Evolutionary conservation across 2,113 vertebrate genomes (phyloP), one percentile per base, ranked within the genome.

Genomic region (Aegotheles bennettii): DNA sequence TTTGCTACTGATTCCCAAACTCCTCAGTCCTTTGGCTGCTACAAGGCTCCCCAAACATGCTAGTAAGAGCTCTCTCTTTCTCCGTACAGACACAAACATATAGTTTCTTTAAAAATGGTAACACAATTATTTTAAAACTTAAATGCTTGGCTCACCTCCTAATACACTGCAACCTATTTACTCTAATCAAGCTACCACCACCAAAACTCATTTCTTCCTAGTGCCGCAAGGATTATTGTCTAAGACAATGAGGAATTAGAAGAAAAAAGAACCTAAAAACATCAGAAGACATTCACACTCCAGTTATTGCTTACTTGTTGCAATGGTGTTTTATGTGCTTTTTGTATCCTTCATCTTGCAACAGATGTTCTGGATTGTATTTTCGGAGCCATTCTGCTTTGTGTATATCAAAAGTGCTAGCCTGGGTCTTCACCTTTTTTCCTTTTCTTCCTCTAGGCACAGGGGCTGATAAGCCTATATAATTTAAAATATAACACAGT

Each of bases 281-380:
- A 53, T 0, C 1, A 1, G 63, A 84, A 87, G 45, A 69, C 31
- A 48, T 68, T 31, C 29, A 53, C 11, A 28, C 28, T 95, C 94
- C 14, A 60, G 74, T 57, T 73, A 73, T 47, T 67, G 92, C 99
- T 92, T 98, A 99, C 99, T 99, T 99, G 98, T 99, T 99, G 97
- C 99, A 99, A 87, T 99, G 99, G 88, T 99, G 99, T 93, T 99
- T 99, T 94, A 99, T 98, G 95, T 99, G 99, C 88, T 99, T 99
- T 97, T 99, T 99, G 97, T 99, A 99, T 68, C 99, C 99, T 76
- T 99, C 99, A 53, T 99, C 99, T 96, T 99, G 99, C 89, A 99
- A 98, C 45, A 99, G 98, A 96, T 99, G 99, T 91, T 99, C 99
- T 21, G 99, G 99, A 94, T 99, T 99, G 92, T 99, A 99, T 65